These are phyloP conservation scores for Cliona cf. orientalis DNA, from an alignment of 37 sponge, comb jelly and placozoan genomes.

Conservation along the genomic window DNA sequence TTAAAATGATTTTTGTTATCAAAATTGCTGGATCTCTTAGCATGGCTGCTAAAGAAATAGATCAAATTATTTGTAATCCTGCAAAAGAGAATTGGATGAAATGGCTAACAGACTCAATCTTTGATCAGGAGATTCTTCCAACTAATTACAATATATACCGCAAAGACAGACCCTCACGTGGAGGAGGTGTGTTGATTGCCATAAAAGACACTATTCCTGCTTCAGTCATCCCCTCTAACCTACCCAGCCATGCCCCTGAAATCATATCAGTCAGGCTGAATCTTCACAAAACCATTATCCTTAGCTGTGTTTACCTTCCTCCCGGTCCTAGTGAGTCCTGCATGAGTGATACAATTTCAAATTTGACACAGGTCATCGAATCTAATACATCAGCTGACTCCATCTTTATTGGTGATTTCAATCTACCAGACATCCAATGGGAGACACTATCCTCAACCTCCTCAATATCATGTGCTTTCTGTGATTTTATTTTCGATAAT, in stretches of 20 bases:
- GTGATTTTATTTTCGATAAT: neutral
- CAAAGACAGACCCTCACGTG: neutral
- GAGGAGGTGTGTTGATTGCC: slow-evolving; percentile 7
- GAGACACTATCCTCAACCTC: neutral
- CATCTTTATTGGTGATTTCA: neutral
- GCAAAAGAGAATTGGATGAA: too few species aligned
- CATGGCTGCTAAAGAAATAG: too few species aligned
- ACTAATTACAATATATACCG: neutral
- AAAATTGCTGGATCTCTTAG: too few species aligned
- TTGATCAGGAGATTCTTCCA: slow-evolving; percentile 1
- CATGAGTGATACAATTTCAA: neutral
- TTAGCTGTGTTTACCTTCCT: neutral
- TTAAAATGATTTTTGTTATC: too few species aligned
- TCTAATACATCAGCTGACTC: neutral
- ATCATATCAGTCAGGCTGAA: neutral
- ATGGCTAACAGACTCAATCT: slow-evolving; percentile 4
- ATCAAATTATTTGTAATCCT: too few species aligned
- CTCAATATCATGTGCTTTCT: neutral
- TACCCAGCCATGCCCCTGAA: neutral
- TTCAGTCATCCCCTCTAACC: neutral
- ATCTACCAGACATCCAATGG: neutral
- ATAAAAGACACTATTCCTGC: neutral
- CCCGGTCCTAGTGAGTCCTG: neutral
- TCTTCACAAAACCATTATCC: neutral
- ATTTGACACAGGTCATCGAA: neutral